Evolutionary conservation across 2,888 invertebrate species (phyloP).

Genomic region (Chrysolina haemoptera): DNA sequence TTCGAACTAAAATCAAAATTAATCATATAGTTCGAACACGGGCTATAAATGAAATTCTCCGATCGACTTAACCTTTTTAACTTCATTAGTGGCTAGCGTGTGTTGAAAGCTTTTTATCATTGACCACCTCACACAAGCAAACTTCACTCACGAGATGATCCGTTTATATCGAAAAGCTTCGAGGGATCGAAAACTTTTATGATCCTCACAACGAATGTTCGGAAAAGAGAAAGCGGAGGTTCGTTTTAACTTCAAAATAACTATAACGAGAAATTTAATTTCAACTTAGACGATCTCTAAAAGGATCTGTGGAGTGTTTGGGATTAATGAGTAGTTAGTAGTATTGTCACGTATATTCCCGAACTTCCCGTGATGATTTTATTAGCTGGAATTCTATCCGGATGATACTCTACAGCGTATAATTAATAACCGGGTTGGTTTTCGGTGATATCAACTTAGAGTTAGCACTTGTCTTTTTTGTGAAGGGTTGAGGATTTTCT

Average conservation of each 20-base stretch:
- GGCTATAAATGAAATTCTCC: neutral
- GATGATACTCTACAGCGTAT: conserved; percentile 22
- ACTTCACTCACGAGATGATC: conserved; percentile 18
- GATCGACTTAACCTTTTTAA: neutral
- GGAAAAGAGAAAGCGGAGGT: conserved; percentile 2
- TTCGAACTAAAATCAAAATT: too few relatives aligned
- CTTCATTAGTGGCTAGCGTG: neutral
- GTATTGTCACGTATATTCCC: conserved; percentile 50
- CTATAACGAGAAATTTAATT: conserved; percentile 44
- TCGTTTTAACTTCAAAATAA: conserved; percentile 29
- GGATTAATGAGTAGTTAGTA: conserved; percentile 52
- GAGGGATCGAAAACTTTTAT: neutral
- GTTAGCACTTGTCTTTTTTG: conserved; percentile 18
- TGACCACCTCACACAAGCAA: conserved; percentile 12
- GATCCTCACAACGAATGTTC: conserved; percentile 4
- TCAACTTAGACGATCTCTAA: conserved; percentile 40
- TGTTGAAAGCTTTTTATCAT: conserved; percentile 13
- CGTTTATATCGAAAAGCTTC: conserved; percentile 12
- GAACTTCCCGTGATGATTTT: conserved; percentile 50
- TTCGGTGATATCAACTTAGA: neutral
- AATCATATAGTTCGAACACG: too few relatives aligned
- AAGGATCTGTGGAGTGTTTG: conserved; percentile 35
- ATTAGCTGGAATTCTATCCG: conserved; percentile 45
- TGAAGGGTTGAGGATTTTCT: neutral
- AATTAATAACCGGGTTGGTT: conserved; percentile 26